Evolutionary conservation across 2,113 vertebrate species (phyloP), one percentile per base, ranked within the genome.

Genomic region (Syrrhaptes paradoxus): DNA sequence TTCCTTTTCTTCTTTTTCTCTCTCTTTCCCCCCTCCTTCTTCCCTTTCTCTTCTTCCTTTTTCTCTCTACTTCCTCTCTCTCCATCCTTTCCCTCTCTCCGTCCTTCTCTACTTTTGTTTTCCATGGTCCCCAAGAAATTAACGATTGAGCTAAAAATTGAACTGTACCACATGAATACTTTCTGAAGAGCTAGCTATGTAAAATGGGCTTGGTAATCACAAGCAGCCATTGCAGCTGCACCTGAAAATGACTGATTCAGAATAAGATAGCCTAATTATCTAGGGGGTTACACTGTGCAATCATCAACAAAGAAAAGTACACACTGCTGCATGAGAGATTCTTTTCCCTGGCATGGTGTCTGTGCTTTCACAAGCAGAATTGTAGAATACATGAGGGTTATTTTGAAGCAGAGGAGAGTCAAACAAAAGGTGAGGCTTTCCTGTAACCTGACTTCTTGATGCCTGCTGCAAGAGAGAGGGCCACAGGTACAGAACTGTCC

Each of bases 191-290:
- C 38, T 59, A 80, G 68, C 75, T 80, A 29, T 71, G 49, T 66
- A 77, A 90, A 92, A 89, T 63, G 57, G 70, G 45, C 38, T 89
- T 71, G 21, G 26, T 75, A 95, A 96, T 81, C 87, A 95, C 45
- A 85, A 68, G 49, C 68, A 96, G 70, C 32, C 79, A 89, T 11
- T 77, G 68, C 72, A 92, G 86, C 76, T 81, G 83, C 91, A 94
- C 94, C 91, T 95, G 89, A 91, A 96, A 96, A 95, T 41, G 61
- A 85, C n/a, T 70, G 51, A 88, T 90, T 92, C 76, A 75, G 65
- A 90, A 38, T 55, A 89, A 80, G 32, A 73, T 26, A 59, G 84
- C 46, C 55, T 92, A 83, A 91, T 93, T 95, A 93, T 86, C 52
- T 52, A 88, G n/a, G 36, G 84, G 58, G 17, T 85, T 93, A 77